Percentiles rank a stretch among this genome's conserved stretches.
Evolutionary conservation across 1,140 invertebrate genomes (phyloP).

Genomic region (Bombus superbus): DNA sequence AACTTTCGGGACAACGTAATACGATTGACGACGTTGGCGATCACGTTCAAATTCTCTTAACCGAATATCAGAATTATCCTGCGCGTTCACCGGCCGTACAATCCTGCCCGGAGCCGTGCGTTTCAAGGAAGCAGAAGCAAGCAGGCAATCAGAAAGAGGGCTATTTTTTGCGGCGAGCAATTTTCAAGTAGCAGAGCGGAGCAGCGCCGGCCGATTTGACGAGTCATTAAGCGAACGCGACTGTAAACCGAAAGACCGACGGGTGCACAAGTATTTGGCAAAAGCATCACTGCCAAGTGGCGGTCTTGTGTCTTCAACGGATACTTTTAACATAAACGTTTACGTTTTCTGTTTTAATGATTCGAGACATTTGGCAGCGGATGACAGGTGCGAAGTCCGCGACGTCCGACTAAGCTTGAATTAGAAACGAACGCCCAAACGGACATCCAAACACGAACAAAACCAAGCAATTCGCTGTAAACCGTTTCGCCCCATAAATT

Average conservation of each 20-base stretch:
- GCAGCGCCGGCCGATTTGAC: constrained; percentile 42
- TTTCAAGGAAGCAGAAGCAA: not conserved
- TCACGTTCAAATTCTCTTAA: no score
- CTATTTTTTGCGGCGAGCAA: constrained; percentile 26
- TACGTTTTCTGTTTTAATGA: constrained; percentile 64
- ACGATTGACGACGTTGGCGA: no score
- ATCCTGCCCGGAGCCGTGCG: not conserved
- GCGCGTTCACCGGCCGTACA: no score
- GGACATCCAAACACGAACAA: constrained; percentile 30
- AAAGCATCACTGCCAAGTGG: constrained; percentile 24
- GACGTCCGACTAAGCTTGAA: constrained; percentile 40
- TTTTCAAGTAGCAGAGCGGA: not conserved
- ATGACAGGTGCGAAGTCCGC: constrained; percentile 61
- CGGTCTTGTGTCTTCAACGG: constrained; percentile 42
- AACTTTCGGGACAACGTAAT: no score
- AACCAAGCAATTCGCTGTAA: constrained; percentile 22
- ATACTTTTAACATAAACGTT: constrained; percentile 56
- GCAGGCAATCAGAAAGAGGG: constrained; percentile 20
- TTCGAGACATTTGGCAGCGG: constrained; percentile 60
- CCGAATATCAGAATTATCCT: no score
- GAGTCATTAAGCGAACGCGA: constrained; percentile 45
- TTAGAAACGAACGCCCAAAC: constrained; percentile 40
- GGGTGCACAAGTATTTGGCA: constrained; percentile 45
- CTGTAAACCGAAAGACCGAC: not conserved
- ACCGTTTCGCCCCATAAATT: constrained; percentile 37